These are phyloP conservation scores for Drosophila hydei DNA, from an alignment of 1,140 invertebrate species.

Conservation along the genomic window DNA sequence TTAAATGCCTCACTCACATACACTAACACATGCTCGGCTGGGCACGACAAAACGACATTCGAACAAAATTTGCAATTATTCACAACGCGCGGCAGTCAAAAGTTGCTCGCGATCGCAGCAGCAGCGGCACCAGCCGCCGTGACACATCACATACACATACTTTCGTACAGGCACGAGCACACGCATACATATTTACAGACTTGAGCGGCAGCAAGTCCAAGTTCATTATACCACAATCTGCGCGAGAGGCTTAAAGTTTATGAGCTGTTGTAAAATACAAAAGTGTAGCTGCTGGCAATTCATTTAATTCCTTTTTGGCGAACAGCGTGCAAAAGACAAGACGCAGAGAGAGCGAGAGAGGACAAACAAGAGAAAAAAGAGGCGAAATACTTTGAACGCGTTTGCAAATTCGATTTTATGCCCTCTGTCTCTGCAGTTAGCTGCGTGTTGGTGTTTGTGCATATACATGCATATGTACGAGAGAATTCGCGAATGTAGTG, in stretches of 20 bases:
- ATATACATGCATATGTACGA: slow-evolving; percentile 28
- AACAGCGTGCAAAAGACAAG: slow-evolving; percentile 31
- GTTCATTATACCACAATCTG: slow-evolving; percentile 57
- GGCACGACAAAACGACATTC: slow-evolving; percentile 62
- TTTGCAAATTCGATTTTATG: slow-evolving; percentile 62
- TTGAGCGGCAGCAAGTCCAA: slow-evolving; percentile 51
- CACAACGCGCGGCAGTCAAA: slow-evolving; percentile 66
- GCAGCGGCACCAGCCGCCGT: slow-evolving; percentile 44
- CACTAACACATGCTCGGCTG: slow-evolving; percentile 38
- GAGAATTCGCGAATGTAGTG: slow-evolving; percentile 75
- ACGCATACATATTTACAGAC: slow-evolving; percentile 15
- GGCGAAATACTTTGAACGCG: slow-evolving; percentile 67
- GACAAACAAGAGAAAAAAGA: slow-evolving; percentile 10
- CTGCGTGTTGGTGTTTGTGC: slow-evolving; percentile 29
- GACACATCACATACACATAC: slow-evolving; percentile 47
- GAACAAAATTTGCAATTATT: slow-evolving; percentile 76
- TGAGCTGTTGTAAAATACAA: slow-evolving; percentile 65
- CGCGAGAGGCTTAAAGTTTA: slow-evolving; percentile 66
- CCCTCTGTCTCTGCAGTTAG: slow-evolving; percentile 23
- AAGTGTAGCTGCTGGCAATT: slow-evolving; percentile 50
- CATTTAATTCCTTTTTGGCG: slow-evolving; percentile 51
- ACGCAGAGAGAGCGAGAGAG: slow-evolving; percentile 7
- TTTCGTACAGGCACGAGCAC: slow-evolving; percentile 8
- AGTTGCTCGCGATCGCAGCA: slow-evolving; percentile 67
- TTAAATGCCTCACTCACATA: slow-evolving; percentile 38